Evolutionary conservation across 2,797 vertebrate genomes (phyloP).

Genomic region (Sylvilagus floridanus): DNA sequence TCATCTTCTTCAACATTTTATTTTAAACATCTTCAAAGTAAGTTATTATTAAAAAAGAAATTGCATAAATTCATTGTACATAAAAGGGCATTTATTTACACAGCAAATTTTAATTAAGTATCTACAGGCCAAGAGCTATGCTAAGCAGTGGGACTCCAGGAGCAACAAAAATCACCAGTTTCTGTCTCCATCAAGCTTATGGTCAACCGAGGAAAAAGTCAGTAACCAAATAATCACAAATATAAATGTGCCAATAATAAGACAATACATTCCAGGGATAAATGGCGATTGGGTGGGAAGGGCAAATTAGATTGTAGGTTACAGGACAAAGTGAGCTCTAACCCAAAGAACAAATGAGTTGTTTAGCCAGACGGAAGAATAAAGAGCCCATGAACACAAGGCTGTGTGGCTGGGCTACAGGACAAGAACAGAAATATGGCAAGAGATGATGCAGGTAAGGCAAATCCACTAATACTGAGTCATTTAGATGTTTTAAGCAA

Average conservation of each 20-base stretch:
- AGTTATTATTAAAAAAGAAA: conserved; percentile 11
- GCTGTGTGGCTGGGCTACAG: background rate
- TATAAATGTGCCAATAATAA: background rate
- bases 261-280: background rate
- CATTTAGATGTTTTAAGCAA: background rate
- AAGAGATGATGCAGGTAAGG: background rate
- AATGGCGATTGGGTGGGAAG: background rate
- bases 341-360: background rate
- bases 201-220: background rate
- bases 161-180: background rate
- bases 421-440: background rate
- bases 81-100: background rate
- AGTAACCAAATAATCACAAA: conserved; percentile 2
- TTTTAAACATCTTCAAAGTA: background rate
- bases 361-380: background rate
- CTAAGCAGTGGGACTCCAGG: background rate
- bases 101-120: conserved; percentile 35
- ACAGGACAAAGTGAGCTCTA: background rate
- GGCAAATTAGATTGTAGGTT: background rate
- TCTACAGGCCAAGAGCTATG: background rate
- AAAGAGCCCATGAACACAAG: background rate
- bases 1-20: background rate
- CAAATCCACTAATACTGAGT: background rate
- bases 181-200: background rate
- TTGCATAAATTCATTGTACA: background rate